Percentiles rank a stretch among this genome's conserved stretches.
Evolutionary conservation across 2,888 invertebrate genomes (phyloP).

Genomic region (Cheilosia vernalis): DNA sequence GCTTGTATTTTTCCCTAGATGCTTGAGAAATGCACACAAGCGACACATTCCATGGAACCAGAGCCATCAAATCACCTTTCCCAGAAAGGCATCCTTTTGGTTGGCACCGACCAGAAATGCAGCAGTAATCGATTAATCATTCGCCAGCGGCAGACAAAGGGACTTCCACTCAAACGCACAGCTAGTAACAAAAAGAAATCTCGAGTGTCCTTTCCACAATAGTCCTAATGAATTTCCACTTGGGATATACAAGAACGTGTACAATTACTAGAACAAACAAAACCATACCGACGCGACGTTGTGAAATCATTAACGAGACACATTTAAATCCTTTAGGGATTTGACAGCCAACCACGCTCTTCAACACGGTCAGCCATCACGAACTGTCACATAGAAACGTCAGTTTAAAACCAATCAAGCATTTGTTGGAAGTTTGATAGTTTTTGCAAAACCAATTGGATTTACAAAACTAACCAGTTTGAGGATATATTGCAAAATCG

Average conservation of each 20-base stretch:
- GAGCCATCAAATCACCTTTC: conserved; percentile 22
- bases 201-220: conserved; percentile 65
- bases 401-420: background rate
- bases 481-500: background rate
- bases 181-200: conserved; percentile 33
- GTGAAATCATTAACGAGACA: conserved; percentile 37
- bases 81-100: conserved; percentile 37
- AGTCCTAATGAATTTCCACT: conserved; percentile 65
- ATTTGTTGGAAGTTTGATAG: background rate
- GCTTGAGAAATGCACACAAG: background rate
- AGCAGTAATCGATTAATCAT: conserved; percentile 60
- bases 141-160: conserved; percentile 17
- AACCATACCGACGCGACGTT: conserved; percentile 45
- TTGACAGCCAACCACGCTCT: background rate
- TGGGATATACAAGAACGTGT: conserved; percentile 10
- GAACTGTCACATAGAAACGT: conserved; percentile 1
- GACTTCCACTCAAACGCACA: conserved; percentile 27
- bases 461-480: too few species aligned
- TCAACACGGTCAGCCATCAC: conserved; percentile 15
- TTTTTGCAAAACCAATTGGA: background rate
- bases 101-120: conserved; percentile 32
- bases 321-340: conserved; percentile 9
- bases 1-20: too few species aligned
- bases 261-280: conserved; percentile 42
- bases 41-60: background rate